Percentiles rank a stretch among this genome's conserved stretches.
These are phyloP conservation scores for Megalopta genalis DNA, from an alignment of 1,140 invertebrate genomes.

Conservation along the genomic window DNA sequence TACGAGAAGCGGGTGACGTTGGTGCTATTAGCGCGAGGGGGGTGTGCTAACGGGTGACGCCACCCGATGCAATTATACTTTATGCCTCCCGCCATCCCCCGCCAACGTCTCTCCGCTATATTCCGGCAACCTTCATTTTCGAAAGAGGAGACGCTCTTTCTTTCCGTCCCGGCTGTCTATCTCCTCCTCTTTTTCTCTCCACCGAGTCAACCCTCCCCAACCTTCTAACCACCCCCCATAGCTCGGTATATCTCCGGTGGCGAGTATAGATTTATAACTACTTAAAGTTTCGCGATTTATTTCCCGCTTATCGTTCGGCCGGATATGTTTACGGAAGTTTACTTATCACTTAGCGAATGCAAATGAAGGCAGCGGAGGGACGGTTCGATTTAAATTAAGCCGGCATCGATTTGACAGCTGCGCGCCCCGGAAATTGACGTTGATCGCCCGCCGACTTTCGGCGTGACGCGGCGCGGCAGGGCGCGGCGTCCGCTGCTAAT, in stretches of 20 bases:
- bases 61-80: constrained; percentile 80
- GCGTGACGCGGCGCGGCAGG: background rate
- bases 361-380: constrained; percentile 61
- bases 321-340: constrained; percentile 77
- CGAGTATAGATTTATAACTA: constrained; percentile 81
- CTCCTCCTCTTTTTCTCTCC: constrained; percentile 42
- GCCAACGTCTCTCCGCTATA: constrained; percentile 58
- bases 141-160: constrained; percentile 26
- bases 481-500: background rate
- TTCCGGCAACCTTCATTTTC: constrained; percentile 46
- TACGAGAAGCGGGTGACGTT: constrained; percentile 70
- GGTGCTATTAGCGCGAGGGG: constrained; percentile 72
- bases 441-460: background rate
- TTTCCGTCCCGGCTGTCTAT: constrained; percentile 61
- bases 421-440: constrained; percentile 48
- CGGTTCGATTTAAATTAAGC: constrained; percentile 75
- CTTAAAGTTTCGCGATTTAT: constrained; percentile 81
- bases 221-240: constrained; percentile 12
- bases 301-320: constrained; percentile 78
- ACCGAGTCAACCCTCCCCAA: constrained; percentile 19
- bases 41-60: constrained; percentile 73
- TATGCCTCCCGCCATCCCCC: constrained; percentile 74
- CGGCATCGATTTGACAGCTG: constrained; percentile 68
- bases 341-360: constrained; percentile 80
- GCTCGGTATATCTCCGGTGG: constrained; percentile 40